Evolutionary conservation across 2,888 invertebrate species (phyloP), one percentile per base, ranked within the genome.

Genomic region (Dusona sp.): DNA sequence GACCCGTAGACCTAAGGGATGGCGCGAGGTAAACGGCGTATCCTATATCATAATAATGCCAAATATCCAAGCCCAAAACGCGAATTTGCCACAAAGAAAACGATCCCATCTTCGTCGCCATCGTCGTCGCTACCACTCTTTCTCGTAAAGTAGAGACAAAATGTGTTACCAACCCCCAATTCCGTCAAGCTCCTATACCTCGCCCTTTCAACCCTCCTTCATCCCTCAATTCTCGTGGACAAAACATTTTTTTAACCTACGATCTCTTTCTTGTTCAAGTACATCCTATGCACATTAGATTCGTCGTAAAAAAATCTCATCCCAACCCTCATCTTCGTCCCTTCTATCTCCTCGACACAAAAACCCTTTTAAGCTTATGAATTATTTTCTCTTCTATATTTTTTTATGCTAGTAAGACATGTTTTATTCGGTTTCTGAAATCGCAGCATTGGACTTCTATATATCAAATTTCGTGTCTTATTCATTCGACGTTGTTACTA

Each of bases 1-100:
- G 25, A 68, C 22, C 64, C 48, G 80, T 25, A 54, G 4, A 64
- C 42, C 11, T 64, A 13, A 65, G 65, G 77, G 45, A 19, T 65
- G 79, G 80, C 83, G 68, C 77, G 86, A 68, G 87, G 87, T 84
- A 86, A 90, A 89, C 89, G 88, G 89, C 88, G 87, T 89, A 88
- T 87, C 89, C 88, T 90, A 90, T 88, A 89, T 90, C 89, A 90
- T 89, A 88, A 90, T 89, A 89, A 90, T 89, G 89, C 89, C 88
- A 89, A 89, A 89, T 85, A 87, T 88, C 86, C 88, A 87, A 84
- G 88, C 88, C 86, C 87, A 86, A 89, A 88, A 89, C 57, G 88
- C 82, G 88, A 88, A 88, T 87, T 89, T 88, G 67, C 83, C 83
- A 88, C 88, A 88, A 89, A 86, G 88, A 88, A 84, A 88, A 85